phyloP scores from a whole-genome alignment of 1,140 invertebrate genomes.

The Asobara japonica region DNA sequence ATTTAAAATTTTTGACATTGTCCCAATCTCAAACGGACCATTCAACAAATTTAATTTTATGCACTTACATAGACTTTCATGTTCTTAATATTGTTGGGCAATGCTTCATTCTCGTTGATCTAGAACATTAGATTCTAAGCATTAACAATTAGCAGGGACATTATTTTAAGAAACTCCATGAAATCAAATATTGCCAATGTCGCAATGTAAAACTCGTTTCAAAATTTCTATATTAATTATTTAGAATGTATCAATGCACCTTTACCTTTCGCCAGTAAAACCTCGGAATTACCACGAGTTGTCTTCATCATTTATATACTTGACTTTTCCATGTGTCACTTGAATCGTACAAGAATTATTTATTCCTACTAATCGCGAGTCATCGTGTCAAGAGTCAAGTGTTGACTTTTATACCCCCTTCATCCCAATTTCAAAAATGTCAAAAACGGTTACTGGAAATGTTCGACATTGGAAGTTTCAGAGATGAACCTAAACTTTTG shows the following conservation, averaged over 20 bases:
- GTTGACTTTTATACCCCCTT: neutral
- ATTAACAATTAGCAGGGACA: too few relatives aligned
- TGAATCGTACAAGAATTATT: constrained; percentile 27
- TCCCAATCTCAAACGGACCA: too few relatives aligned
- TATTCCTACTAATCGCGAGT: neutral
- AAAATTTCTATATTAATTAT: neutral
- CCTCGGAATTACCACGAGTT: neutral
- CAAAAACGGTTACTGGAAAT: neutral
- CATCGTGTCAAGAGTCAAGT: constrained; percentile 19
- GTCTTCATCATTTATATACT: constrained; percentile 12
- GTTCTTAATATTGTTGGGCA: too few relatives aligned
- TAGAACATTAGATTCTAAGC: too few relatives aligned
- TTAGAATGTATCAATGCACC: constrained; percentile 6
- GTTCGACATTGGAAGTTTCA: too few relatives aligned
- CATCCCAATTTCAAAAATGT: neutral
- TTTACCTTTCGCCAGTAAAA: constrained; percentile 6
- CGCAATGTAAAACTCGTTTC: neutral
- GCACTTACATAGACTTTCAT: too few relatives aligned
- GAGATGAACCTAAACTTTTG: too few relatives aligned
- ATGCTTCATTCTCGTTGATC: too few relatives aligned
- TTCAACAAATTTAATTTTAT: too few relatives aligned
- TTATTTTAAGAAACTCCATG: neutral
- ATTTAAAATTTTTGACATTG: too few relatives aligned
- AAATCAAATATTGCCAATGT: neutral
- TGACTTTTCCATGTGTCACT: constrained; percentile 27